Conservation (phyloP, 1,140 invertebrate species). For the Gryon sp. region DNA sequence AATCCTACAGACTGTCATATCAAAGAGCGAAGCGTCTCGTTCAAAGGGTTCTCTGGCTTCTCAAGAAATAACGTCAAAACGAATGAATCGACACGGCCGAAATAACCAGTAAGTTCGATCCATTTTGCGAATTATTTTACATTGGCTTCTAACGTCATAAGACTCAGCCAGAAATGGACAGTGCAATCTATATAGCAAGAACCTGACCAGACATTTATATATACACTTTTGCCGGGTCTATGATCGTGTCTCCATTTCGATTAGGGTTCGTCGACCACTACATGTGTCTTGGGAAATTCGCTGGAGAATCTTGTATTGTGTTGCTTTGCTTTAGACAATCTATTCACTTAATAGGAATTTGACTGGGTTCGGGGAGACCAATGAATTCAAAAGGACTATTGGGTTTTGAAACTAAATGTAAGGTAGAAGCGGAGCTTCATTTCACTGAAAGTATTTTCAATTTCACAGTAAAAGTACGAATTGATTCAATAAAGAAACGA, state of each 20-base stretch:
- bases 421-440: no score
- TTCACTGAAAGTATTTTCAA: no score
- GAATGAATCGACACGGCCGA: slow-evolving; percentile 34
- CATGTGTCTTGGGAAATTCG: slow-evolving; percentile 7
- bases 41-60: slow-evolving; percentile 31
- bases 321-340: not conserved
- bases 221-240: not conserved
- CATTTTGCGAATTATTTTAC: slow-evolving; percentile 46
- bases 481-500: no score
- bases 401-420: not conserved
- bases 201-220: slow-evolving; percentile 35
- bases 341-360: slow-evolving; percentile 1
- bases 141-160: slow-evolving; percentile 5
- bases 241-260: slow-evolving; percentile 2
- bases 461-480: no score
- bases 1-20: slow-evolving; percentile 52
- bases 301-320: not conserved
- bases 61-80: slow-evolving; percentile 46
- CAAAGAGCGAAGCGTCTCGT: slow-evolving; percentile 50
- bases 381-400: not conserved
- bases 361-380: not conserved
- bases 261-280: not conserved
- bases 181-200: slow-evolving; percentile 6
- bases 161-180: slow-evolving; percentile 30
- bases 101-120: slow-evolving; percentile 27